Evolutionary conservation across 2,888 invertebrate species (phyloP).

Genomic region (Agapostemon virescens): DNA sequence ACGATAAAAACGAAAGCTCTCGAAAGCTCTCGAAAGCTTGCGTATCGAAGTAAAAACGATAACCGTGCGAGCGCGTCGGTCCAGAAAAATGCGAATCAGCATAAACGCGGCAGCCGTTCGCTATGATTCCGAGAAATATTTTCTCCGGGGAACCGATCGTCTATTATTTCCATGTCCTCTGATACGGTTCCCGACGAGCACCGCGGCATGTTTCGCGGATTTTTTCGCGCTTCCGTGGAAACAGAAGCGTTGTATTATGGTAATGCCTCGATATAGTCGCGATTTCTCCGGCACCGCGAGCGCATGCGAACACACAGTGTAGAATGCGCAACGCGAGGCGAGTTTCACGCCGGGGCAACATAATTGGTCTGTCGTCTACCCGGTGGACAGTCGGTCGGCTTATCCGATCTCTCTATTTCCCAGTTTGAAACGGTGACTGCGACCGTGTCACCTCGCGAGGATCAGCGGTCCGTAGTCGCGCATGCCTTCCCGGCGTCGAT

Average conservation of each 20-base stretch:
- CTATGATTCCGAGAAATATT: constrained; percentile 8
- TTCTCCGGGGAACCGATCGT: neutral
- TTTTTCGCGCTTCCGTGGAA: neutral
- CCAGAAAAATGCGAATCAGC: neutral
- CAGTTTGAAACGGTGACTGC: constrained; percentile 39
- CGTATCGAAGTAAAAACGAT: neutral
- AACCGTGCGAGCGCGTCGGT: neutral
- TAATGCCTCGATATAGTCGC: constrained; percentile 24
- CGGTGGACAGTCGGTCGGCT: constrained; percentile 34
- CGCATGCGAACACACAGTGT: neutral
- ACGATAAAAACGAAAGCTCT: neutral
- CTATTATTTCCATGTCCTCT: neutral
- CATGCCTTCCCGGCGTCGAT: constrained; percentile 24
- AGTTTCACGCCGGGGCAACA: constrained; percentile 53
- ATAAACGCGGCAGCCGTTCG: neutral
- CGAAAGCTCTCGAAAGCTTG: neutral
- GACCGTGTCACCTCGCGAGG: constrained; percentile 17
- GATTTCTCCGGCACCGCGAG: constrained; percentile 32
- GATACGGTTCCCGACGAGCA: neutral
- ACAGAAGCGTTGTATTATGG: constrained; percentile 4
- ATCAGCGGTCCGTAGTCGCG: constrained; percentile 34
- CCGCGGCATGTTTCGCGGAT: neutral
- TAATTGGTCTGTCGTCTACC: constrained; percentile 61
- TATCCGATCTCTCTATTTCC: constrained; percentile 60
- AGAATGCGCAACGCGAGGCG: constrained; percentile 29